Evolutionary conservation across 2,113 vertebrate species (phyloP), one percentile per base, ranked within the genome.

Genomic region (Philantomba maxwellii): DNA sequence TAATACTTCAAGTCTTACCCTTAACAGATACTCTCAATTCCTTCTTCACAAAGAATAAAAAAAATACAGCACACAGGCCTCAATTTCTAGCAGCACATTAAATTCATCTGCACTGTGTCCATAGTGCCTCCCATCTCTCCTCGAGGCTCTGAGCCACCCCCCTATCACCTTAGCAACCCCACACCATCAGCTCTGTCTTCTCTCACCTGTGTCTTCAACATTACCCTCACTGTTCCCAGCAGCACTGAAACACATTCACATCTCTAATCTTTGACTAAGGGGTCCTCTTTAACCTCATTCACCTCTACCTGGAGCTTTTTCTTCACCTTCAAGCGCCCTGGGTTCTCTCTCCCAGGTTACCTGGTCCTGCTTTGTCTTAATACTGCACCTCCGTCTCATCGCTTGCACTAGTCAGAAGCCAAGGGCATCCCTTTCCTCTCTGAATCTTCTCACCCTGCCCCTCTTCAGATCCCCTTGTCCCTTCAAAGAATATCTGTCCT

Each of bases 341-440:
- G 30, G 2, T 33, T 64, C 13, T 47, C 17, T 62, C 10, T 2
- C 23, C 7, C 36, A 11, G 47, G 36, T 45, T 30, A 9, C 8
- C 33, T 58, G 25, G 2, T 53, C 53, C 9, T 33, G 53, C 30
- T 47, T 70, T 55, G 8, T 45, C 28, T 49, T 21, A 4, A 4
- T 25, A 0, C 2, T 47, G 49, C 4, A 15, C 5, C 28, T 91
- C 33, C 2, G 0, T 43, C 25, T 45, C 58, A 2, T 25, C 36
- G 10, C 36, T 23, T 6, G 19, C 30, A 8, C 26, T 23, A 2
- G 17, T 60, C 83, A 26, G 88, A 66, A 77, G 30, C 43, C 45
- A 33, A 2, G 12, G 11, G 3, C 17, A 17, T 25, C 28, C 1
- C 2, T 60, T 84, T 36, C 14, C 7, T 30, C 33, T 21, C 66